Evolutionary conservation across 2,113 vertebrate species (phyloP).

Genomic region (Lagopus muta): DNA sequence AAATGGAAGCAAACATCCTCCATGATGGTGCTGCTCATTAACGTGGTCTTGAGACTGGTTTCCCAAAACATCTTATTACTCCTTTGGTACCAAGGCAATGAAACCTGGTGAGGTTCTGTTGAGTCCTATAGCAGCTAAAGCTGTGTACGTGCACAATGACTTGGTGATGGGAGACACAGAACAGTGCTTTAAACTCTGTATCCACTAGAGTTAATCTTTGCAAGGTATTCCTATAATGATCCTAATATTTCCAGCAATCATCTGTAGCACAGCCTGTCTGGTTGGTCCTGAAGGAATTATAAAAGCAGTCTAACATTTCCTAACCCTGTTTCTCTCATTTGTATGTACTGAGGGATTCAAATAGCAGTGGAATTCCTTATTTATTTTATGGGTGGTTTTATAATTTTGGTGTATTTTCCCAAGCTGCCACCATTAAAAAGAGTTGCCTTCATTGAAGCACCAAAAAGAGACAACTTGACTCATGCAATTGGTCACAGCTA

Average conservation of each 20-base stretch:
- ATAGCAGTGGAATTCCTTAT: not conserved
- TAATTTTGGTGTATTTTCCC: not conserved
- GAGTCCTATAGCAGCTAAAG: not conserved
- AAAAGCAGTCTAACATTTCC: not conserved
- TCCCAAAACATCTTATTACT: not conserved
- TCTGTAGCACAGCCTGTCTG: not conserved
- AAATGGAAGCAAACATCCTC: not conserved
- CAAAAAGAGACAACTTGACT: not conserved
- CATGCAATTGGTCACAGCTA: not conserved
- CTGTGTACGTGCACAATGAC: fast-evolving
- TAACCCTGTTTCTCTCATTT: not conserved
- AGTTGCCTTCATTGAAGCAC: not conserved
- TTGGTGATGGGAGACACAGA: not conserved
- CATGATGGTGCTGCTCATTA: not conserved
- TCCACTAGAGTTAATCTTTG: not conserved
- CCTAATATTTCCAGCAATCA: not conserved
- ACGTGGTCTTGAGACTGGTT: not conserved
- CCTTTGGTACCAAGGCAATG: not conserved
- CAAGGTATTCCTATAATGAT: not conserved
- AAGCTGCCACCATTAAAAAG: not conserved
- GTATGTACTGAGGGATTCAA: not conserved
- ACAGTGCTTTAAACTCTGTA: not conserved
- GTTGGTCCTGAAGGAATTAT: not conserved
- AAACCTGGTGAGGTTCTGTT: not conserved
- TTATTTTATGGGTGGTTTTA: not conserved